Conservation (phyloP, 2,797 vertebrate genomes). For the Sebastes jordani region DNA sequence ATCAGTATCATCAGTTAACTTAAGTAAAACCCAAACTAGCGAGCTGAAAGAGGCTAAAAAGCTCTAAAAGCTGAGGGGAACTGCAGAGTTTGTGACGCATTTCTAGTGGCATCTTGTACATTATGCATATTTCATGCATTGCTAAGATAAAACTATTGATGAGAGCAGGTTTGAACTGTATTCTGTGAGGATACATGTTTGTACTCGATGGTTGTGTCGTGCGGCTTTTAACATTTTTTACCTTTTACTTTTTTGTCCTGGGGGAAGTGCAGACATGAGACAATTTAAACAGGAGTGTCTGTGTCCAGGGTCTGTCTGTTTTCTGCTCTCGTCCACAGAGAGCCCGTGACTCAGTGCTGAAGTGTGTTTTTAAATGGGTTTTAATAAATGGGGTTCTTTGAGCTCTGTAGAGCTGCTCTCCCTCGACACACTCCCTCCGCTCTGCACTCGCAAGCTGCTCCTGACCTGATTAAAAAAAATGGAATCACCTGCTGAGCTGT, state of each 20-base stretch:
- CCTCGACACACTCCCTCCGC: conserved; percentile 10
- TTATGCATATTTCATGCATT: too few species aligned
- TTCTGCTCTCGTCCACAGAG: conserved; percentile 1
- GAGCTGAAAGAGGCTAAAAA: too few species aligned
- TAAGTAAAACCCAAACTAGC: background rate
- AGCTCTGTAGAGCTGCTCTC: conserved; percentile 19
- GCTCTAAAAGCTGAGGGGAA: too few species aligned
- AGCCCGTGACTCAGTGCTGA: conserved; percentile 16
- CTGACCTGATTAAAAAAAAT: conserved; percentile 51
- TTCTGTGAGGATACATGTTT: background rate
- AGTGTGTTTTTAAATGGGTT: conserved; percentile 43
- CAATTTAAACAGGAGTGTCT: background rate
- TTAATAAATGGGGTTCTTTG: conserved; percentile 51
- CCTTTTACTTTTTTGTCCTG: background rate
- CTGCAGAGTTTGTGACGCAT: too few species aligned
- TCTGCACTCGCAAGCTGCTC: conserved; percentile 45
- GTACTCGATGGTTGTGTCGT: too few species aligned
- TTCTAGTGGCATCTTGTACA: too few species aligned
- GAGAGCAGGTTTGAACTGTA: background rate
- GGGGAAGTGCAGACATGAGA: background rate
- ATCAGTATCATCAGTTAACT: too few species aligned
- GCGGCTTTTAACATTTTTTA: background rate
- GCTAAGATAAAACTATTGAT: too few species aligned
- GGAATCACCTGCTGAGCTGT: conserved; percentile 45
- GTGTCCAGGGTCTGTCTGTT: background rate